Conservation (phyloP, 2,113 vertebrate species). For the Oxygymnocypris stewartii region DNA sequence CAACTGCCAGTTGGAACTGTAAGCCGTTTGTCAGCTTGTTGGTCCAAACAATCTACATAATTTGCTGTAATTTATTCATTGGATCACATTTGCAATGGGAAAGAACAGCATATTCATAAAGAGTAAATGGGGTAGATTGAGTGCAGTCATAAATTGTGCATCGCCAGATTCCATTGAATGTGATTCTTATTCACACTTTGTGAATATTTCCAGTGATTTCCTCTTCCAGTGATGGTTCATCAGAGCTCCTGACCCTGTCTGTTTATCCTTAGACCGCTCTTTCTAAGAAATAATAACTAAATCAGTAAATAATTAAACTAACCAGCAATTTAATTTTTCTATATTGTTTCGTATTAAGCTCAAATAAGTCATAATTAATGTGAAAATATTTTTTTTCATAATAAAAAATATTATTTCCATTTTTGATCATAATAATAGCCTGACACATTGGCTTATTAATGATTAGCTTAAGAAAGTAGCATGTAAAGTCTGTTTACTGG, state of each 20-base stretch:
- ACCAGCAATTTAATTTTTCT: background rate
- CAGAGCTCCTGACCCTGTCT: background rate
- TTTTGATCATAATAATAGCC: background rate
- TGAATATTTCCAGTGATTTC: background rate
- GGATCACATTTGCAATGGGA: slow-evolving; percentile 63
- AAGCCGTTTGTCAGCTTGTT: slow-evolving; percentile 41
- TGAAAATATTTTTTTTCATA: no score
- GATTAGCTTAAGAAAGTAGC: no score
- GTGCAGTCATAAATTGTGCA: slow-evolving; percentile 54
- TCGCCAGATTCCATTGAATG: background rate
- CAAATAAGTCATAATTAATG: background rate
- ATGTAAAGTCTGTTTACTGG: no score
- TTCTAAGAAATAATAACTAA: background rate
- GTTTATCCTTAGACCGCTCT: background rate
- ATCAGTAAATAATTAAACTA: background rate
- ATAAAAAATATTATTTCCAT: background rate
- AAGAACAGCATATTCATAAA: slow-evolving; percentile 62
- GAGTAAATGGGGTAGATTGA: slow-evolving; percentile 58
- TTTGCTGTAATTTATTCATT: slow-evolving; percentile 68
- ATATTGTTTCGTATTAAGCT: background rate
- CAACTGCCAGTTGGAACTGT: slow-evolving; percentile 19
- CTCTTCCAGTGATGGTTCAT: background rate
- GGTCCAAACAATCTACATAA: slow-evolving; percentile 32
- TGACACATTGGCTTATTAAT: no score
- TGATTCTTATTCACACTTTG: slow-evolving; percentile 9